Evolutionary conservation across 2,113 vertebrate genomes (phyloP).

Genomic region (Ctenomys sociabilis): DNA sequence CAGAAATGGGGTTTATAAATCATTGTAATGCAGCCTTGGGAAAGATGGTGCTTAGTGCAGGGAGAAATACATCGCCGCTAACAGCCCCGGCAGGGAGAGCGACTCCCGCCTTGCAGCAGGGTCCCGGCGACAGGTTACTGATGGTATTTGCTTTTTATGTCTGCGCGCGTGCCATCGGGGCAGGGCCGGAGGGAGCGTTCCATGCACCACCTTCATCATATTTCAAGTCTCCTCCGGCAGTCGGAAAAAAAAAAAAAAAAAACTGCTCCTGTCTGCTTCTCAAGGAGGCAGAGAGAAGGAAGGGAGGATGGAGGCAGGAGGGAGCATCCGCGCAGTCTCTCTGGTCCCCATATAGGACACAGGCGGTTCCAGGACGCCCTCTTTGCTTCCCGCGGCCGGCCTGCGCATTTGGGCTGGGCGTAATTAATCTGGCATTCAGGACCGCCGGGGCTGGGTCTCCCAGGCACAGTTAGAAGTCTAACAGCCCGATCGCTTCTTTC

Average conservation of each 20-base stretch:
- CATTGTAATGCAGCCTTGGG: constrained; percentile 89
- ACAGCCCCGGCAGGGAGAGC: constrained; percentile 89
- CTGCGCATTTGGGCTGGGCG: not conserved
- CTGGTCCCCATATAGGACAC: not conserved
- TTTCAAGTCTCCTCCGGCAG: constrained; percentile 85
- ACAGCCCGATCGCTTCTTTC: constrained; percentile 33
- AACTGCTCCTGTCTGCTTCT: constrained; percentile 74
- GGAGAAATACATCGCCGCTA: constrained; percentile 88
- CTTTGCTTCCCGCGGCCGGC: not conserved
- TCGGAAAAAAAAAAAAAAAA: constrained; percentile 66
- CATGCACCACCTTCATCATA: constrained; percentile 81
- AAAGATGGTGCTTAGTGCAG: constrained; percentile 90
- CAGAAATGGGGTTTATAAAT: constrained; percentile 91
- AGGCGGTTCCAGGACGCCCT: not conserved
- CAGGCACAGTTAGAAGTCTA: constrained; percentile 16
- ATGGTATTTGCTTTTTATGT: constrained; percentile 89
- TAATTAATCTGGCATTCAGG: not conserved
- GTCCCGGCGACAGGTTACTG: constrained; percentile 88
- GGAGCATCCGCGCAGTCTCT: not conserved
- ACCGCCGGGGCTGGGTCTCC: not conserved
- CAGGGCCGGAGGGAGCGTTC: constrained; percentile 85
- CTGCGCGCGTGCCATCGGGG: constrained; percentile 84
- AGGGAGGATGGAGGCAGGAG: not conserved
- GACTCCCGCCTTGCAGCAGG: constrained; percentile 82
- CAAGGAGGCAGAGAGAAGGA: constrained; percentile 66